Evolutionary conservation across 2,888 invertebrate species (phyloP).

Genomic region (Andrena marginata): DNA sequence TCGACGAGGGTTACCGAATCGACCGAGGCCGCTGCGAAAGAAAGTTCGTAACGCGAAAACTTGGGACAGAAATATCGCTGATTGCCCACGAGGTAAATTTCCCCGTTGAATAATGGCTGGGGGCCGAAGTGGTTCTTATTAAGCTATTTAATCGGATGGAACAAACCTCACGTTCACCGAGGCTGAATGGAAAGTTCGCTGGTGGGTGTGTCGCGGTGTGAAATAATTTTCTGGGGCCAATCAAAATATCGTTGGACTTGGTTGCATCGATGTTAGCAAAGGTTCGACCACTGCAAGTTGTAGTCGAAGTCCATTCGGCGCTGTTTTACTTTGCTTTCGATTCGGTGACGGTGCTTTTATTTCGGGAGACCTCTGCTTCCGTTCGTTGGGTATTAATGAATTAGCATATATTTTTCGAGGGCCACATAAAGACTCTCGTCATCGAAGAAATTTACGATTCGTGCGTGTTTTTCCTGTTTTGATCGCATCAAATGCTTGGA

Average conservation of each 20-base stretch:
- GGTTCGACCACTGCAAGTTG: too few relatives aligned
- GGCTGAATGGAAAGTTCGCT: too few relatives aligned
- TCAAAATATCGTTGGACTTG: conserved; percentile 19
- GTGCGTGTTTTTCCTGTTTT: too few relatives aligned
- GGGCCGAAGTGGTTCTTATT: conserved; percentile 14
- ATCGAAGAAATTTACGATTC: too few relatives aligned
- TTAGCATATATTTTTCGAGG: too few relatives aligned
- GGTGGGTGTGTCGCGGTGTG: background rate
- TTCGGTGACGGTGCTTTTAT: too few relatives aligned
- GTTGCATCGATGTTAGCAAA: too few relatives aligned
- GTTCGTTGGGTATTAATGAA: too few relatives aligned
- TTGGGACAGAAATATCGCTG: conserved; percentile 31
- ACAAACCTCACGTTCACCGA: conserved; percentile 5
- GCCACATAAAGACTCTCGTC: too few relatives aligned
- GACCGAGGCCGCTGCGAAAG: conserved; percentile 4
- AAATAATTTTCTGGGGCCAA: conserved; percentile 8
- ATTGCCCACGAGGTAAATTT: conserved; percentile 28
- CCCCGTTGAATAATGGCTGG: background rate
- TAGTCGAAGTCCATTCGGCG: too few relatives aligned
- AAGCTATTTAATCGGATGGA: conserved; percentile 31
- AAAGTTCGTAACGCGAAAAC: conserved; percentile 55
- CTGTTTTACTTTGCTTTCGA: too few relatives aligned
- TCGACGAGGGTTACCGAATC: conserved; percentile 8
- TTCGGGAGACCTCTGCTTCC: too few relatives aligned
- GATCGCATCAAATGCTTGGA: background rate